A percentile compares a stretch with the other conserved stretches of the same genome.
Conservation (phyloP, 2,888 invertebrate species). For the Microctonus hyperodae region DNA sequence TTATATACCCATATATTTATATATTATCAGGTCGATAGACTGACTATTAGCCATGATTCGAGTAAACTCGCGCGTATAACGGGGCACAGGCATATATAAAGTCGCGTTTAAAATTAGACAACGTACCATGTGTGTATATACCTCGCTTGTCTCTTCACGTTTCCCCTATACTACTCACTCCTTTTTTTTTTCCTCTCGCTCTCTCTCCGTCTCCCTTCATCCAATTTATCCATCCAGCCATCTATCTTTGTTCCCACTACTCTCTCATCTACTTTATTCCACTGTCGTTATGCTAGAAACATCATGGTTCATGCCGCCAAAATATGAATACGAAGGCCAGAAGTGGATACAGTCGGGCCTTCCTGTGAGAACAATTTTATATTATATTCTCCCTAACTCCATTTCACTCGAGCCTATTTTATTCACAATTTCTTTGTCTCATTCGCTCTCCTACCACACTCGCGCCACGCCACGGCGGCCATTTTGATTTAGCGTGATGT, state of each 20-base stretch:
- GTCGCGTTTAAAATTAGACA: slow-evolving; percentile 6
- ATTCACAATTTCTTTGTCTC: background rate
- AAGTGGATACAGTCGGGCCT: slow-evolving; percentile 19
- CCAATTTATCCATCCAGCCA: too few species aligned
- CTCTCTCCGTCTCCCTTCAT: background rate
- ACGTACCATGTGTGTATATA: slow-evolving; percentile 2
- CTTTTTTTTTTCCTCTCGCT: background rate
- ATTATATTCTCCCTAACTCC: background rate
- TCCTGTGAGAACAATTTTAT: slow-evolving; percentile 20
- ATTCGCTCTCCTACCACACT: background rate
- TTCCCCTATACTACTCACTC: background rate
- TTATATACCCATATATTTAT: background rate
- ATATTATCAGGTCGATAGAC: background rate
- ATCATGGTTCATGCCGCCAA: slow-evolving; percentile 13
- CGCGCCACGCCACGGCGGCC: slow-evolving; percentile 43
- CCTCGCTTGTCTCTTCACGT: background rate
- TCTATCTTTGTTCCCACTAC: too few species aligned
- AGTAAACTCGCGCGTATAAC: background rate
- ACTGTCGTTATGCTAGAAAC: slow-evolving; percentile 4
- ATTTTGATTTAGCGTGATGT: slow-evolving; percentile 59
- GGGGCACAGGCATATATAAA: slow-evolving; percentile 3
- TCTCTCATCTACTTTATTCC: background rate
- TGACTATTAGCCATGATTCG: background rate
- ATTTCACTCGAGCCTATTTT: background rate
- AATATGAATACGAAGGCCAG: slow-evolving; percentile 26